phyloP scores from a whole-genome alignment of 2,888 invertebrate genomes.

The Cryptocephalus primarius region DNA sequence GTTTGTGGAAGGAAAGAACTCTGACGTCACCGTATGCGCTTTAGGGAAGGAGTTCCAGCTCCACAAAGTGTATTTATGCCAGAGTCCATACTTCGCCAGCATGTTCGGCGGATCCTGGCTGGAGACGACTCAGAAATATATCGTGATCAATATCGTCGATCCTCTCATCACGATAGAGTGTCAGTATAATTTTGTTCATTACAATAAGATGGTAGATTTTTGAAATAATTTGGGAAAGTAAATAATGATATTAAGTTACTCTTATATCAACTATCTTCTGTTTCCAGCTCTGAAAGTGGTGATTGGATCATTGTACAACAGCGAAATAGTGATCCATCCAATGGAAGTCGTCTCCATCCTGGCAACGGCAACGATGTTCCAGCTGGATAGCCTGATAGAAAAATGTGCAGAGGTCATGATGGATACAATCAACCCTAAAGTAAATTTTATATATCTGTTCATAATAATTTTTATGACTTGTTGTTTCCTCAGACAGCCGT shows the following conservation, averaged over 20 bases:
- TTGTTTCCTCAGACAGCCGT: slow-evolving; percentile 45
- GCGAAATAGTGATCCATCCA: slow-evolving; percentile 60
- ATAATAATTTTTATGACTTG: not conserved
- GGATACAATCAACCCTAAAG: slow-evolving; percentile 59
- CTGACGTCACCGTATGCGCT: slow-evolving; percentile 62
- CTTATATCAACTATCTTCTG: not conserved
- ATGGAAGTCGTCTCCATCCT: slow-evolving; percentile 54
- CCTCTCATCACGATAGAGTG: slow-evolving; percentile 57
- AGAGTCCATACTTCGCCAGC: slow-evolving; percentile 69
- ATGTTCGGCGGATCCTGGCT: slow-evolving; percentile 75
- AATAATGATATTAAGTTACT: not conserved
- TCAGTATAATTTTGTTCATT: slow-evolving; percentile 39
- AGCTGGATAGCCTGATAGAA: slow-evolving; percentile 59
- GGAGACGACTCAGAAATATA: slow-evolving; percentile 53
- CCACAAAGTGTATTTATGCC: slow-evolving; percentile 69
- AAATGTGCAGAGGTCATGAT: slow-evolving; percentile 64
- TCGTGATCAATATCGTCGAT: slow-evolving; percentile 60
- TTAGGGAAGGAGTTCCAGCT: slow-evolving; percentile 61
- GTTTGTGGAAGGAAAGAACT: slow-evolving; percentile 63
- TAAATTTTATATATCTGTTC: slow-evolving; percentile 13
- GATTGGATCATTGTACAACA: slow-evolving; percentile 65
- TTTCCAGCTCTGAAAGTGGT: slow-evolving; percentile 54
- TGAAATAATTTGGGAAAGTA: not conserved
- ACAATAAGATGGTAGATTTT: too few species aligned
- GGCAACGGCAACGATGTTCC: slow-evolving; percentile 64